These are phyloP conservation scores for Serilophus lunatus DNA, from an alignment of 2,113 vertebrate species.

Conservation along the genomic window DNA sequence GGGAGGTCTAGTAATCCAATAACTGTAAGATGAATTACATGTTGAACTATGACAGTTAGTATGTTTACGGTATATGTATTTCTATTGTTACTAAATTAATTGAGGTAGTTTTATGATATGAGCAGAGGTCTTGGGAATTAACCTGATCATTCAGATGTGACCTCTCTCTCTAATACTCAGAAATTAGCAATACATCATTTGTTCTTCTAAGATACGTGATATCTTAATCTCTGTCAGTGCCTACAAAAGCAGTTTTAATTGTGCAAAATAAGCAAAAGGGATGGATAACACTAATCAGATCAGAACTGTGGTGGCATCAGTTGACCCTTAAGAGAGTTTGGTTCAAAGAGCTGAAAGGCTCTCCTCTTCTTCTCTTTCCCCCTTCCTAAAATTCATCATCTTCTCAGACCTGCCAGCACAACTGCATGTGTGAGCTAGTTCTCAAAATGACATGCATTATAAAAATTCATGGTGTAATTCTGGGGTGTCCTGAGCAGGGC, in stretches of 20 bases:
- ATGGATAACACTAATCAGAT: background rate
- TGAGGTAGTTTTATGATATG: background rate
- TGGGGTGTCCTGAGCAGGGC: background rate
- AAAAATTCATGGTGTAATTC: background rate
- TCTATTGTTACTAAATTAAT: slow-evolving; percentile 18
- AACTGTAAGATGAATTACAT: background rate
- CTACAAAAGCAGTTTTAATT: background rate
- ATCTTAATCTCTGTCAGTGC: background rate
- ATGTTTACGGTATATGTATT: background rate
- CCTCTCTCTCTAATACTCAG: background rate
- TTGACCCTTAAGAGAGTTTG: background rate
- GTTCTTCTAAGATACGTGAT: background rate
- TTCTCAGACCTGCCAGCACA: background rate
- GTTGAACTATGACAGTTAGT: background rate
- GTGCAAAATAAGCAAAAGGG: slow-evolving; percentile 7
- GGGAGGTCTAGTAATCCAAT: background rate
- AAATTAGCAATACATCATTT: slow-evolving; percentile 29
- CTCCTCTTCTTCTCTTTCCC: background rate
- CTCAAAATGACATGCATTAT: background rate
- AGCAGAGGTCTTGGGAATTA: slow-evolving; percentile 16
- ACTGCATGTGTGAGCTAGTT: background rate
- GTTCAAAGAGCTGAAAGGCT: background rate
- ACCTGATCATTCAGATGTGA: slow-evolving; percentile 15
- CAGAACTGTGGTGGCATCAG: background rate
- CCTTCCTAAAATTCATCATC: background rate